Evolutionary conservation across 1,140 invertebrate genomes (phyloP), one percentile per base, ranked within the genome.

Genomic region (Heliconius eleuchia): DNA sequence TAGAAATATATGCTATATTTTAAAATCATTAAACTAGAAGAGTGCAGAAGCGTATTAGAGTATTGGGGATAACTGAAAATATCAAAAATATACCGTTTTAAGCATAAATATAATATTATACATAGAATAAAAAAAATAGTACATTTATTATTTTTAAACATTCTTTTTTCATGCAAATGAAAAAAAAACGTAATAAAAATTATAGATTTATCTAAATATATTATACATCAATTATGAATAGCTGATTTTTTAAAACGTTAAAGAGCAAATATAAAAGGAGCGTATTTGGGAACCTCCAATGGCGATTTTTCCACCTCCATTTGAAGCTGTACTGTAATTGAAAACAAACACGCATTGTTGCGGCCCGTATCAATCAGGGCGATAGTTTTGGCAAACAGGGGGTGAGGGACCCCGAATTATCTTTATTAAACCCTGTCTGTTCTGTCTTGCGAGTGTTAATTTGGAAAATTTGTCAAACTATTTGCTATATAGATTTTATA

Each of bases 271-370:
- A 66, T 30, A 66, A 66, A 66, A 71, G n/a, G 18, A 39, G 19
- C 16, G 30, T 27, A n/a, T 37, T 76, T 76, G 55, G 19, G 66
- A 76, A 76, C 66, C 75, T 76, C 75, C 71, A 66, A 71, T 76
- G 75, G 75, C 55, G 55, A 78, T 74, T 80, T 80, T 80, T 80
- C 75, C 75, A 77, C 71, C 75, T 74, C 73, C 75, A 57, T 74
- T 79, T 72, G 74, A 74, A 76, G 79, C 78, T 78, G 79, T 39
- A 84, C 83, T 86, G 91, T 92, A 91, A 92, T 92, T 92, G 89
- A 90, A 92, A 88, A 81, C 85, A 90, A 91, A 92, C 89, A 92
- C 82, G 89, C 86, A 89, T 91, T 91, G 89, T 91, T 90, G 87
- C 86, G 86, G 87, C 85, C 86, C 88, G 89, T 89, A 92, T 92